Base-by-base conservation (phyloP, 2,797 vertebrate species). In the Chelmon rostratus region DNA sequence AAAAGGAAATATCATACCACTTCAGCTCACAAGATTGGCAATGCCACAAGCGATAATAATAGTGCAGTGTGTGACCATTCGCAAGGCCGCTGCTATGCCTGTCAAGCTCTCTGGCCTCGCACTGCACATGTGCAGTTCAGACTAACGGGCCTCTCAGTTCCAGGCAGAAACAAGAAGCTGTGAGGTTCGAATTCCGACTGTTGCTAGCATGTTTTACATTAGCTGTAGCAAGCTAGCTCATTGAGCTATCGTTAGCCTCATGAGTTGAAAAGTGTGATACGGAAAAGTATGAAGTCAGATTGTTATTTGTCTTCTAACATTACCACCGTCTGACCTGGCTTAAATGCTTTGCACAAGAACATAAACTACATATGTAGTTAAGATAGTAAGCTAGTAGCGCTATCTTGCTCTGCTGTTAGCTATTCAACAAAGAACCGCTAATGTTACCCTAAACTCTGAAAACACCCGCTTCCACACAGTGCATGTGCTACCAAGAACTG, bases 1-100 rank as follows among this genome's bases (percentile, higher is more conserved):
- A 62, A 58, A 64, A 61, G 67, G 63, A 68, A 74, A 78, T 68
- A 77, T 87, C 44, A 50, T 5, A 61, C 31, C 25, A 52, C 62
- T 79, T 75, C 25, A 67, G 69, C 49, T 83, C 47, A 23, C 23
- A 18, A 62, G 73, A 78, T 63, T 81, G 67, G 31, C 75, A 85
- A 15, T 56, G 69, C 15, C 72, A 73, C 53, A 57, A 56, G 72
- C 46, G 53, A 71, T 85, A 61, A 80, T 73, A 82, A 58, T n/a
- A 63, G 37, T 19, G 66, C 23, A 58, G 49, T 35, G 44, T 40
- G 33, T 25, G 67, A n/a, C 35, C 11, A 10, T 40, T 44, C 2
- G 2, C 18, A 0, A 3, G 37, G 19, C 25, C 2, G 11, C 67
- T 35, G 12, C 50, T 46, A 15, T 1, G 4, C 31, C 37, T 61